A percentile compares a stretch with the other conserved stretches of the same genome.
phyloP scores from a whole-genome alignment of 2,113 vertebrate species.

The Prochilodus magdalenae region DNA sequence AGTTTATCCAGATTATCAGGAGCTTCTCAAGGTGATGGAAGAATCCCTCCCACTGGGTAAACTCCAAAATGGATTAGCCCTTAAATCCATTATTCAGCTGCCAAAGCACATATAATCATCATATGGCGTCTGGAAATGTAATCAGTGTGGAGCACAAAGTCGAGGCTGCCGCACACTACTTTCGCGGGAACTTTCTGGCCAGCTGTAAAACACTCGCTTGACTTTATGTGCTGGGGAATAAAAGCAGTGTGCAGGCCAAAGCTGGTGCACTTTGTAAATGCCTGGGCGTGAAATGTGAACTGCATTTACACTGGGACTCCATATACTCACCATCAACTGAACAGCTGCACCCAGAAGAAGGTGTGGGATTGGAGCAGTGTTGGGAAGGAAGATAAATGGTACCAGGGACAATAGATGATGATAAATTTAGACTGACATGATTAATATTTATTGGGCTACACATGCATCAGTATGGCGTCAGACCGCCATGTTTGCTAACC shows the following conservation, averaged over 20 bases:
- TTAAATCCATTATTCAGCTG: slow-evolving; percentile 43
- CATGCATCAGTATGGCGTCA: too few species aligned
- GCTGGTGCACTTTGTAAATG: neutral
- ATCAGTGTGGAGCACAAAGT: slow-evolving; percentile 31
- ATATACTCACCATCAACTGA: too few species aligned
- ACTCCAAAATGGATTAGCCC: slow-evolving; percentile 47
- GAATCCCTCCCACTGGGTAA: slow-evolving; percentile 43
- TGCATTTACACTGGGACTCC: neutral
- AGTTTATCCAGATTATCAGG: slow-evolving; percentile 53
- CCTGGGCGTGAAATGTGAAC: neutral
- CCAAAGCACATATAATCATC: slow-evolving; percentile 26
- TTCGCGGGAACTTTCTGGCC: neutral
- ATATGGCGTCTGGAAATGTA: slow-evolving; percentile 13
- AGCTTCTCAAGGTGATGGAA: slow-evolving; percentile 46
- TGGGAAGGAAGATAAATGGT: too few species aligned
- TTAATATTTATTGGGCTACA: too few species aligned
- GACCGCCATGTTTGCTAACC: too few species aligned
- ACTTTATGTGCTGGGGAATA: neutral
- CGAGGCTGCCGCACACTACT: neutral
- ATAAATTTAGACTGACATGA: too few species aligned
- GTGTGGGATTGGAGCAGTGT: too few species aligned
- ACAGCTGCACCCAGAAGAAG: too few species aligned
- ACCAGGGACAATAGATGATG: too few species aligned
- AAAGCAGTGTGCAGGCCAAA: neutral
- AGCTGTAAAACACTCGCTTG: neutral